phyloP scores from a whole-genome alignment of 2,888 invertebrate genomes.

The Lasius platythorax region DNA sequence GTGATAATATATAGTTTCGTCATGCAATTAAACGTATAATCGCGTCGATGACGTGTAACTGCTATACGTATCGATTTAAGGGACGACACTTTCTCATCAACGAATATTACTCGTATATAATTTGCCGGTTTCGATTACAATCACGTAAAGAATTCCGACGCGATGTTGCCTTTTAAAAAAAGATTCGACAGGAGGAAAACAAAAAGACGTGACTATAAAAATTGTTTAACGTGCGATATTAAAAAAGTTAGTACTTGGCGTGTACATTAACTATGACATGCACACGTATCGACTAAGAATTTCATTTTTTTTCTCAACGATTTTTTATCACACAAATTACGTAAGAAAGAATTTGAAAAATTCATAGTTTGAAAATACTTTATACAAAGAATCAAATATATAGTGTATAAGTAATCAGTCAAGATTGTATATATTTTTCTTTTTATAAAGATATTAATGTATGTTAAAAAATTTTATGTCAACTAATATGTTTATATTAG shows the following conservation, averaged over 20 bases:
- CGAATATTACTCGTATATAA: not conserved
- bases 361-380: not conserved
- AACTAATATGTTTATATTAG: not conserved
- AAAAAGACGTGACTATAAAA: not conserved
- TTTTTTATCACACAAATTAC: not conserved
- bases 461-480: not conserved
- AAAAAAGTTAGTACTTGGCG: not conserved
- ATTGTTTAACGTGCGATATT: not conserved
- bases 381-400: not conserved
- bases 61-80: conserved; percentile 12
- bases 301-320: not conserved
- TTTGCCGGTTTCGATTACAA: not conserved
- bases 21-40: conserved; percentile 40
- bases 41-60: conserved; percentile 18
- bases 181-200: not conserved
- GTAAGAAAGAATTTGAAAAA: not conserved
- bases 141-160: not conserved
- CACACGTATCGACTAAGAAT: not conserved
- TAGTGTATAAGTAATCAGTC: not conserved
- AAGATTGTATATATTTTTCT: not conserved
- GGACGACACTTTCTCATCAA: not conserved
- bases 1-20: conserved; percentile 37
- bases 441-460: not conserved
- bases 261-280: not conserved
- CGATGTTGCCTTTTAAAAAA: not conserved